Evolutionary conservation across 2,797 vertebrate genomes (phyloP).

Genomic region (Pangasius krempfi): DNA sequence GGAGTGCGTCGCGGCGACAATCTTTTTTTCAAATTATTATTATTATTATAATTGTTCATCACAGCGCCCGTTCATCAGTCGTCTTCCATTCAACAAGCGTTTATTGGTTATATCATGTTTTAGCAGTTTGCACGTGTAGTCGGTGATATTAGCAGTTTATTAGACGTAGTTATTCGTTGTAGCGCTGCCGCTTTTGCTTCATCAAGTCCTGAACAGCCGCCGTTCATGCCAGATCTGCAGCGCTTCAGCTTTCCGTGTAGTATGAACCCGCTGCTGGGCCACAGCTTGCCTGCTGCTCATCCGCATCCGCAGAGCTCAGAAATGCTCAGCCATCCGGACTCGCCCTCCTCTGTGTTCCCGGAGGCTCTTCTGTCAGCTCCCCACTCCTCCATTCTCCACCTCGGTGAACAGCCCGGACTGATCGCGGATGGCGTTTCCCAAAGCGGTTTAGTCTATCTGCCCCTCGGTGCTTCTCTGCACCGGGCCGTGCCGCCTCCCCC

Average conservation of each 20-base stretch:
- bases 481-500: constrained; percentile 71
- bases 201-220: constrained; percentile 42
- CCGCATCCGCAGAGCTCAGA: constrained; percentile 74
- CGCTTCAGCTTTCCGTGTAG: constrained; percentile 81
- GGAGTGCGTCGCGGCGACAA: background rate
- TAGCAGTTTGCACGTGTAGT: background rate
- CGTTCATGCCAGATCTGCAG: constrained; percentile 86
- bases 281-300: constrained; percentile 80
- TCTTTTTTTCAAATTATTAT: background rate
- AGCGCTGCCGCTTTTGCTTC: background rate
- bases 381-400: constrained; percentile 66
- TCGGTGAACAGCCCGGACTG: constrained; percentile 65
- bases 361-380: constrained; percentile 66
- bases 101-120: constrained; percentile 6
- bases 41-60: background rate
- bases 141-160: background rate
- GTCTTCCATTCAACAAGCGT: constrained; percentile 10
- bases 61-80: background rate
- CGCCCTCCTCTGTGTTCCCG: constrained; percentile 72
- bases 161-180: constrained; percentile 23
- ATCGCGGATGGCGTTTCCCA: constrained; percentile 43
- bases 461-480: constrained; percentile 61
- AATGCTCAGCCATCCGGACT: constrained; percentile 72
- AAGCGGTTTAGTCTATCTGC: constrained; percentile 46
- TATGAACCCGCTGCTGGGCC: constrained; percentile 92